phyloP scores from a whole-genome alignment of 2,797 vertebrate species.

The Sebastes oblongus region DNA sequence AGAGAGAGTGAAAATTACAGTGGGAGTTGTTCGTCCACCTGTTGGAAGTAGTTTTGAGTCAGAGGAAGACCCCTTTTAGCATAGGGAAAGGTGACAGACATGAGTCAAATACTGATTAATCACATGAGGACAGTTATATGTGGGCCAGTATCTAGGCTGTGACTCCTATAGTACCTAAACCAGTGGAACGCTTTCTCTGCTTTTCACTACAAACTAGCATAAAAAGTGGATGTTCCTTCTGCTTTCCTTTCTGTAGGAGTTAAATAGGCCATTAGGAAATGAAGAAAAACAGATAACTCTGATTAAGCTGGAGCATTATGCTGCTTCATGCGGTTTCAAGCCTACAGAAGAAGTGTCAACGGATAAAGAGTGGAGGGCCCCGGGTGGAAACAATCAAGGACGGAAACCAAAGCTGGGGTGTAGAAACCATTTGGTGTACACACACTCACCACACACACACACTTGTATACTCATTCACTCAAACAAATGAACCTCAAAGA shows the following conservation, averaged over 20 bases:
- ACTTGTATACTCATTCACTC: not conserved
- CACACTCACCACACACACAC: not conserved
- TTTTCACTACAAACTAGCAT: not conserved
- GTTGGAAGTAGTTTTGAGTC: conserved; percentile 63
- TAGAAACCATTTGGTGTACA: conserved; percentile 1
- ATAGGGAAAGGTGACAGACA: conserved; percentile 4
- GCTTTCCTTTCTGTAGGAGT: conserved; percentile 5
- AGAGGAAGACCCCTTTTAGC: conserved; percentile 58
- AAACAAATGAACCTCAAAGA: not conserved
- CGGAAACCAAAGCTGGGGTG: conserved; percentile 7
- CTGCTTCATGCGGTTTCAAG: not conserved
- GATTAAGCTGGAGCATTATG: not conserved
- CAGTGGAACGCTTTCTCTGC: conserved; percentile 6
- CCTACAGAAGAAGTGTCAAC: not conserved
- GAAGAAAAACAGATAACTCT: not conserved
- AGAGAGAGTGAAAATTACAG: conserved; percentile 1
- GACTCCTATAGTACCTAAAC: not conserved
- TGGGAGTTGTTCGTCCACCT: conserved; percentile 36
- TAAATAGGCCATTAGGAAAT: not conserved
- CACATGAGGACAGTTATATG: conserved; percentile 13
- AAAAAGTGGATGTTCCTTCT: not conserved
- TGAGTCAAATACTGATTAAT: conserved; percentile 57
- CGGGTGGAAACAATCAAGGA: conserved; percentile 22
- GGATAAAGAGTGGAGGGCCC: not conserved
- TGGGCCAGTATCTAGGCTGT: conserved; percentile 7